Conservation (phyloP, 2,113 vertebrate genomes). For the Pedionomus torquatus region DNA sequence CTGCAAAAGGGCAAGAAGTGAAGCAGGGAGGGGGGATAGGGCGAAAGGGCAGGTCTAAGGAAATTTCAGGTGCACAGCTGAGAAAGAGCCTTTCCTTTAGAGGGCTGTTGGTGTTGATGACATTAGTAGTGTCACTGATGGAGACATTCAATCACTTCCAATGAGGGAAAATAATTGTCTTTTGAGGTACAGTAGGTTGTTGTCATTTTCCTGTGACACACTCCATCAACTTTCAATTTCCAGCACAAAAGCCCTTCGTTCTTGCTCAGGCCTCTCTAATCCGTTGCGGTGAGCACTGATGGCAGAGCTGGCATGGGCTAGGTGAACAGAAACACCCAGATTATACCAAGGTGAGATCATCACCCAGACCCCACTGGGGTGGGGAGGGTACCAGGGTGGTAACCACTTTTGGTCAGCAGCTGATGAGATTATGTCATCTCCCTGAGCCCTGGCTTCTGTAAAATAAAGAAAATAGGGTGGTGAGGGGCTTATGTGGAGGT, state of each 20-base stretch:
- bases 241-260: conserved; percentile 35
- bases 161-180: conserved; percentile 71
- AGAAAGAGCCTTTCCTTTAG: background rate
- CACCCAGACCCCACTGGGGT: background rate
- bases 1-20: background rate
- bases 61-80: background rate
- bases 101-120: conserved; percentile 12
- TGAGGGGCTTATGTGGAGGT: background rate
- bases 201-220: conserved; percentile 69
- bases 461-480: background rate
- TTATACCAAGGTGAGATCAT: background rate
- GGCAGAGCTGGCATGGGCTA: background rate
- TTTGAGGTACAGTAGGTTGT: conserved; percentile 53
- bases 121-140: conserved; percentile 29
- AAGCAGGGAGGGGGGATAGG: background rate
- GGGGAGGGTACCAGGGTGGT: background rate
- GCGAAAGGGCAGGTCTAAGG: background rate
- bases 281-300: background rate
- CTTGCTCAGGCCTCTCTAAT: conserved; percentile 3
- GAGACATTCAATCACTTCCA: conserved; percentile 69
- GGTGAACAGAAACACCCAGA: background rate
- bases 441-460: background rate
- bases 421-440: background rate
- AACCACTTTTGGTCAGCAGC: background rate
- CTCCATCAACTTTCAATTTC: conserved; percentile 72